Conservation (phyloP, 2,797 vertebrate species). For the Pangasius djambal region DNA sequence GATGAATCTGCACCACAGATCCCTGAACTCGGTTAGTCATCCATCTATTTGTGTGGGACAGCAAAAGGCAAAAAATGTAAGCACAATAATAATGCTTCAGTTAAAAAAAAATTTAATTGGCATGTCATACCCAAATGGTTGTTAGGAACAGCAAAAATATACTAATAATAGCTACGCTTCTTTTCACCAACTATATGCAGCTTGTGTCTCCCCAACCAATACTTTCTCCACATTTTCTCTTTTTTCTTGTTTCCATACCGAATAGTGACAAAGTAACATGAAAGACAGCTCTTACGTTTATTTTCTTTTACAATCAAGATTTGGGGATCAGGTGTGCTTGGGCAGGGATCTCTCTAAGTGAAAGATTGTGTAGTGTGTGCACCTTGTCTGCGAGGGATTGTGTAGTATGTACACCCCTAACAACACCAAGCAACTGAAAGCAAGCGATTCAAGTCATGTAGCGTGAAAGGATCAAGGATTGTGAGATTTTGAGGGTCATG, state of each 20-base stretch:
- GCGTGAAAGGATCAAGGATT: not conserved
- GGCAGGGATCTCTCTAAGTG: not conserved
- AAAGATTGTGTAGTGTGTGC: not conserved
- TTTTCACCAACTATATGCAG: not conserved
- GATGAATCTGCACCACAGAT: constrained; percentile 12
- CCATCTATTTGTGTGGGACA: not conserved
- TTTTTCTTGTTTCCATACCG: not conserved
- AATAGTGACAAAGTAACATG: not conserved
- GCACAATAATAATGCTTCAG: not conserved
- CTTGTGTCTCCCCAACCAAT: not conserved
- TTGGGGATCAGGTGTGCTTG: not conserved
- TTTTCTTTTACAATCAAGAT: not conserved
- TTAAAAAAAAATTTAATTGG: not conserved
- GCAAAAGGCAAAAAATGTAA: not conserved
- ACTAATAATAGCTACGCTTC: not conserved
- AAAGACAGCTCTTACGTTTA: not conserved
- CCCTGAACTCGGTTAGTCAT: not conserved
- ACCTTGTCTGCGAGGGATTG: not conserved
- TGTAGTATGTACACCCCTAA: not conserved
- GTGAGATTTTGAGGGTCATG: not conserved
- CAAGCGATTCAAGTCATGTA: not conserved
- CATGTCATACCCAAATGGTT: not conserved
- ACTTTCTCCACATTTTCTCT: not conserved
- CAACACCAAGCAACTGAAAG: not conserved
- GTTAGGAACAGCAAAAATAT: not conserved